Evolutionary conservation across 2,797 vertebrate species (phyloP).

Genomic region (Acrossocheilus wenchowensis): DNA sequence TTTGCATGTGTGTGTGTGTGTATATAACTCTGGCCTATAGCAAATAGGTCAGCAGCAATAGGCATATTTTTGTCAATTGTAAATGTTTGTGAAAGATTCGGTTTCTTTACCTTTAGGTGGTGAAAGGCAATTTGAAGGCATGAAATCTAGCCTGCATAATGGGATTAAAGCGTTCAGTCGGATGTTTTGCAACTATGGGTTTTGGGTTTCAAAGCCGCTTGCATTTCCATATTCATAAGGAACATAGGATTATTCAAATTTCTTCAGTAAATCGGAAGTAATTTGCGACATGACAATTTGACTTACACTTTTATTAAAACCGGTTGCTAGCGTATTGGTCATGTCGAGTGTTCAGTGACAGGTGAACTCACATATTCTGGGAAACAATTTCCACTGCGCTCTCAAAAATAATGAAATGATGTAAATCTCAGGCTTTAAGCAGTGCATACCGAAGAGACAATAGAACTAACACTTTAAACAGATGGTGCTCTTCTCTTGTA

Average conservation of each 20-base stretch:
- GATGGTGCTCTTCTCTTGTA: slow-evolving; percentile 36
- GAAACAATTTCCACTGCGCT: background rate
- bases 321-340: background rate
- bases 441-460: background rate
- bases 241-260: slow-evolving; percentile 51
- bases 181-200: slow-evolving; percentile 61
- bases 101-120: slow-evolving; percentile 59
- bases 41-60: background rate
- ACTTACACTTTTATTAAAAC: slow-evolving; percentile 8
- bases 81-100: slow-evolving; percentile 23
- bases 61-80: background rate
- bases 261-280: slow-evolving; percentile 23
- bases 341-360: background rate
- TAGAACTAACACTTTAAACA: background rate
- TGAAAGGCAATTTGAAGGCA: slow-evolving; percentile 70
- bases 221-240: slow-evolving; percentile 55
- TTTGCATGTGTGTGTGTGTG: background rate
- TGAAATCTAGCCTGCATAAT: slow-evolving; percentile 73
- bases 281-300: slow-evolving; percentile 43
- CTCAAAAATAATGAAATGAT: background rate
- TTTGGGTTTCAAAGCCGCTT: slow-evolving; percentile 54
- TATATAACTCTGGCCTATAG: background rate
- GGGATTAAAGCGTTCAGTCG: slow-evolving; percentile 67
- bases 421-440: background rate
- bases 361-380: background rate